Evolutionary conservation across 37 sponge, comb jelly and placozoan species (phyloP), one percentile per base, ranked within the genome.

Genomic region (Halichondria panicea): DNA sequence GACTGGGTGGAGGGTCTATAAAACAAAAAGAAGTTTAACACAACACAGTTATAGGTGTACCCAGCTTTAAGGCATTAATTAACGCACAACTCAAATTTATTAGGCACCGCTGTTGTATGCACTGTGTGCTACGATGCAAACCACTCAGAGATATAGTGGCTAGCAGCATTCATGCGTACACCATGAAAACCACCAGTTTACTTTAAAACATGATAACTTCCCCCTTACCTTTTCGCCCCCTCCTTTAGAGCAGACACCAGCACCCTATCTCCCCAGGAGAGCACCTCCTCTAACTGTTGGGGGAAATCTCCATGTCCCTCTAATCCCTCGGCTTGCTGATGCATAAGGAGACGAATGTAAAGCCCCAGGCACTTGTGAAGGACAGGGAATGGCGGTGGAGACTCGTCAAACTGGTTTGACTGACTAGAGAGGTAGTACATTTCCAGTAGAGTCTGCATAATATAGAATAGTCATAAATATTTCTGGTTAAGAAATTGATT

Each of bases 331-430:
- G 52, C 61, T 30, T 63, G 56, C 45, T 53, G 43, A 63, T 76
- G 84, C 71, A 84, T 67, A 18, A 50, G 43, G 32, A 84, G 55
- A 37, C 70, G 50, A 11, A 76, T 0, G 62, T 62, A 76, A 30
- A 76, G 74, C 31, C 36, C 41, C 34, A 84, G 62, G 24, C 40
- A 25, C 28, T 69, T 43, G 19, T n/a, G 31, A 12, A 84, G 75
- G 40, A 81, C 43, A 19, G 44, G 34, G 63, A 64, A 81, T 28
- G 79, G 34, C 25, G 41, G 11, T 35, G 32, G 40, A 55, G 35
- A 43, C 7, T 13, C 18, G 33, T 34, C 66, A 0, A 44, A n/a
- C n/a, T 18, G 38, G 75, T 19, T 32, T 42, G 56, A 54, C 36
- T 25, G 31, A 63, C 15, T 56, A n/a, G 64, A 15, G 32, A 44